Base-by-base conservation (phyloP, 2,797 vertebrate species). In the Periparus ater region DNA sequence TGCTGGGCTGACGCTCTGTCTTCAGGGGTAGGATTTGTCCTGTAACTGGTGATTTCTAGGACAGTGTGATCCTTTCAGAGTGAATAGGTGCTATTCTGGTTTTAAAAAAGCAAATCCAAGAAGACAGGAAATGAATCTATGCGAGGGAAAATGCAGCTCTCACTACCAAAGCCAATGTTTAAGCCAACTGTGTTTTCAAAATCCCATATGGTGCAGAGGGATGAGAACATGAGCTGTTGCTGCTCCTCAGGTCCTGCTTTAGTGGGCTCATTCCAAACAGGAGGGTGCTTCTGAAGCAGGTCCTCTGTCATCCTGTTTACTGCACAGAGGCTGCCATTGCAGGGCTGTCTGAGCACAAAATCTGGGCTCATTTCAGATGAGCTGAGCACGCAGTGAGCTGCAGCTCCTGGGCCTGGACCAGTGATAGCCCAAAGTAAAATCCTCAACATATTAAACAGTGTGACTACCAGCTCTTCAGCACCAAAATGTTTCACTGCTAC, bases 111-210 rank as follows among this genome's bases (percentile, higher is more conserved):
- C 73, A 90, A 86, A 89, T 17, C 61, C 57, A 80, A 75, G 57
- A 84, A 58, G 83, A 73, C 47, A 73, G 70, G 71, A 94, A 88
- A 67, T 4, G 3, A n/a, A 86, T 81, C 74, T 76, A 53, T 14
- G 12, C 32, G 53, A 90, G 48, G 51, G 63, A 84, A 90, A 93
- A 93, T 16, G 80, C 88, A 90, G 62, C 36, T 78, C 53, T 86
- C 16, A 0, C 53, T 70, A 91, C 77, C 32, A 67, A 93, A 95
- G 71, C 78, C 94, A 93, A 60, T 72, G 51, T 94, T 96, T 81
- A 88, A 96, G 60, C 80, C 91, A 93, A 90, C 88, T 90, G 88
- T 94, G 93, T 95, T 96, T 96, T 95, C 73, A 81, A 95, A 93
- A 93, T 82, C 83, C 94, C 96, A 91, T 94, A 94, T 95, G 93